phyloP scores from a whole-genome alignment of 2,113 vertebrate genomes.

The Pholis gunnellus region DNA sequence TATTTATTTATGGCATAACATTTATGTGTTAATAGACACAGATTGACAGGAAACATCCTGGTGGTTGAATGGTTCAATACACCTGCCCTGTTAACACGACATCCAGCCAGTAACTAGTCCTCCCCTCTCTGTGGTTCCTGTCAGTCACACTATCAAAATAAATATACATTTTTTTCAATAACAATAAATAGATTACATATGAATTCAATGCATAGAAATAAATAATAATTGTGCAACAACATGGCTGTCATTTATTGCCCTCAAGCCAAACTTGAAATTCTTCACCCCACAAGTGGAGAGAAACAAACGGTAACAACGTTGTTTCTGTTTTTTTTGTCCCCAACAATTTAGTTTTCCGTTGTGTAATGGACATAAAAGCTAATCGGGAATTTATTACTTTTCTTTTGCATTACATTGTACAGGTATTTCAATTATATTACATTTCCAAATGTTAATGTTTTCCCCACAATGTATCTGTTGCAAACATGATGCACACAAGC shows the following conservation, averaged over 20 bases:
- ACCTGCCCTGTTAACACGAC: neutral
- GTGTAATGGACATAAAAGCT: neutral
- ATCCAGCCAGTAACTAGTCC: neutral
- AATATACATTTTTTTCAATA: too few species aligned
- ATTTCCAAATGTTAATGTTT: neutral
- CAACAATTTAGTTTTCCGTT: neutral
- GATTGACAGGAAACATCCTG: fast-evolving
- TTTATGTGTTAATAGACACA: neutral
- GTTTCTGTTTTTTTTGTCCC: neutral
- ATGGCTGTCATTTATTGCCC: neutral
- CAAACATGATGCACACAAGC: neutral
- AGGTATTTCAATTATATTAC: neutral
- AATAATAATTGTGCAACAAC: neutral
- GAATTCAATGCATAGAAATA: too few species aligned
- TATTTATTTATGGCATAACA: neutral
- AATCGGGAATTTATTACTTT: neutral
- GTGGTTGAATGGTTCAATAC: neutral
- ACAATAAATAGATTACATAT: too few species aligned
- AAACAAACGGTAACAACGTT: neutral
- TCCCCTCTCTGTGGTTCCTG: neutral
- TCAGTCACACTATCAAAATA: neutral
- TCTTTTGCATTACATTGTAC: neutral
- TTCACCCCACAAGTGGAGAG: neutral
- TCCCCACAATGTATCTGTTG: neutral
- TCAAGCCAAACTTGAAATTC: neutral